Conservation (phyloP, 2,888 invertebrate species). For the Antitype chi region DNA sequence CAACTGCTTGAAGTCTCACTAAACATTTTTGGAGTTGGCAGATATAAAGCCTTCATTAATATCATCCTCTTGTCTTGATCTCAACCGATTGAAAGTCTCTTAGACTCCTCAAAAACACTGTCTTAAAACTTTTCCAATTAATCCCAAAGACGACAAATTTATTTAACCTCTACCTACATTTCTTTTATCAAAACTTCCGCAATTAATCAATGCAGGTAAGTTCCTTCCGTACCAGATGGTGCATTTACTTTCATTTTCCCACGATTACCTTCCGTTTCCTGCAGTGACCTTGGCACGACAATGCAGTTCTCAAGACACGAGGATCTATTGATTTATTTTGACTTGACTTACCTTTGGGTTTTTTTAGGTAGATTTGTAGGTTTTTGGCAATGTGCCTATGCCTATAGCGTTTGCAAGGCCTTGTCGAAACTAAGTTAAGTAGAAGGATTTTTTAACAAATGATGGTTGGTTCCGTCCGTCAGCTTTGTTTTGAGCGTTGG, state of each 20-base stretch:
- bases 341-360: constrained; percentile 13
- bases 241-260: constrained; percentile 33
- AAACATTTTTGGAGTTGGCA: no score
- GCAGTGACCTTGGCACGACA: constrained; percentile 50
- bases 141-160: background rate
- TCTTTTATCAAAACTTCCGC: constrained; percentile 37
- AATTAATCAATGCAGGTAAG: constrained; percentile 28
- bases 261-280: constrained; percentile 33
- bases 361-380: constrained; percentile 27
- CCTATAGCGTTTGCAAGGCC: constrained; percentile 9
- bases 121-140: background rate
- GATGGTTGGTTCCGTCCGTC: constrained; percentile 25
- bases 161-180: background rate
- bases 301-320: constrained; percentile 38
- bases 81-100: background rate
- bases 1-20: background rate
- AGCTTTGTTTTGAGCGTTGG: background rate
- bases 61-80: no score
- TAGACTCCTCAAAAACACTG: background rate
- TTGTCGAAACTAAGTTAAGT: background rate
- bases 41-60: background rate
- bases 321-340: constrained; percentile 39
- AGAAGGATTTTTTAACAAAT: background rate
- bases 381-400: constrained; percentile 54
- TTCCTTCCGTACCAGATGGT: constrained; percentile 31